Percentiles rank a stretch among this genome's conserved stretches.
Conservation (phyloP, 2,888 invertebrate species). For the Poecilus cupreus region DNA sequence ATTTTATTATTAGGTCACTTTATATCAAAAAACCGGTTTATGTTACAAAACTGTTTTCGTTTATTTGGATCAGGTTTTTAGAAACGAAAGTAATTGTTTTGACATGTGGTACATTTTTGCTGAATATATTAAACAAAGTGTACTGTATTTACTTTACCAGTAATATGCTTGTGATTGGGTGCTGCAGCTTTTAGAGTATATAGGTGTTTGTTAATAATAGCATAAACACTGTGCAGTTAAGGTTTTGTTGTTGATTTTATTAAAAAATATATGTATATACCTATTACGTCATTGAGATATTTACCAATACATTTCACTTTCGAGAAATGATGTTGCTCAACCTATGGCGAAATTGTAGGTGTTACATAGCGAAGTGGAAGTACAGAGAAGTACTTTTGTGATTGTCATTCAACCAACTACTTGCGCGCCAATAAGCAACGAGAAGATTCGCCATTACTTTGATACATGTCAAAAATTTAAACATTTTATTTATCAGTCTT, state of each 20-base stretch:
- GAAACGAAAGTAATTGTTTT: conserved; percentile 20
- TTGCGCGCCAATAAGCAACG: not conserved
- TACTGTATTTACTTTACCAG: too few species aligned
- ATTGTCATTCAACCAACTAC: not conserved
- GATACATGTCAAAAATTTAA: not conserved
- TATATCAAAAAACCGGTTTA: not conserved
- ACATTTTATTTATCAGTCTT: too few species aligned
- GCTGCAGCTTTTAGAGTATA: too few species aligned
- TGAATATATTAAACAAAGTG: not conserved
- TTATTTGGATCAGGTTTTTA: not conserved
- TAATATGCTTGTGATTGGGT: too few species aligned
- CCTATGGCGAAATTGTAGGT: conserved; percentile 42
- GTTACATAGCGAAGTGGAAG: conserved; percentile 38
- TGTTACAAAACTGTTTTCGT: not conserved
- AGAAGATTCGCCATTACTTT: not conserved
- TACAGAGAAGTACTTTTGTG: not conserved
- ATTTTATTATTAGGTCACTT: not conserved
- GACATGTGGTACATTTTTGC: not conserved
- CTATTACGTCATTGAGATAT: conserved; percentile 39
- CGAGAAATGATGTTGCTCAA: conserved; percentile 48
- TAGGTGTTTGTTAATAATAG: too few species aligned
- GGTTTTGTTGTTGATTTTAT: conserved; percentile 19
- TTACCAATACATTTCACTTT: conserved; percentile 55
- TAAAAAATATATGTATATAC: not conserved
- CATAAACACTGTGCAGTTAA: too few species aligned